phyloP scores from a whole-genome alignment of 2,888 invertebrate genomes.

The Axea sp. region DNA sequence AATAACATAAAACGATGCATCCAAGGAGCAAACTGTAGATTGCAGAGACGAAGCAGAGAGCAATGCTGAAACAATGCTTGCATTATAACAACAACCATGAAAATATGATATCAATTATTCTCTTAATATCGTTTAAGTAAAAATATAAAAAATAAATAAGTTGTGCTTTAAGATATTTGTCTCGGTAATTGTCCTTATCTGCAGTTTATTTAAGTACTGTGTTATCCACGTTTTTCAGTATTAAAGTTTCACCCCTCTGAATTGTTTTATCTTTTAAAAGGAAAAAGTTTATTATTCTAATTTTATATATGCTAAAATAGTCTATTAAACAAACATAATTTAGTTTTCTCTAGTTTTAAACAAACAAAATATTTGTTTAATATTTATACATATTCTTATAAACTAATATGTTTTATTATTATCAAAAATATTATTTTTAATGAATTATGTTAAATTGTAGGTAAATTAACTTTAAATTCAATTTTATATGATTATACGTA shows the following conservation, averaged over 20 bases:
- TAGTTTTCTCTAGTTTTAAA: too few relatives aligned
- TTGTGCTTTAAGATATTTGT: constrained; percentile 4
- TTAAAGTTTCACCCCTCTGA: constrained; percentile 1
- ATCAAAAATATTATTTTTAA: too few relatives aligned
- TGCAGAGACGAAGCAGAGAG: constrained; percentile 79
- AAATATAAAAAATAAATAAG: constrained; percentile 4
- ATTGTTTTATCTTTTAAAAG: not conserved
- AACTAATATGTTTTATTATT: too few relatives aligned
- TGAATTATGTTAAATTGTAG: too few relatives aligned
- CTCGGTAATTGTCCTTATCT: constrained; percentile 40
- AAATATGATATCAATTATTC: constrained; percentile 64
- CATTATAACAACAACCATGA: constrained; percentile 62
- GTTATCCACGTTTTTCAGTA: constrained; percentile 14
- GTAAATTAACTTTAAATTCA: too few relatives aligned
- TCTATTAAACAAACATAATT: too few relatives aligned
- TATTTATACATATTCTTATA: too few relatives aligned
- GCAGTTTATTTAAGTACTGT: constrained; percentile 17
- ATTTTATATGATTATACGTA: too few relatives aligned
- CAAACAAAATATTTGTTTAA: too few relatives aligned
- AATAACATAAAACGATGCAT: constrained; percentile 74
- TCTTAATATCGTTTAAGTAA: constrained; percentile 38
- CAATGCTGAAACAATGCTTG: constrained; percentile 77
- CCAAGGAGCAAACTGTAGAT: constrained; percentile 79
- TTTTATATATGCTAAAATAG: too few relatives aligned
- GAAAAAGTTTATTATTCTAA: too few relatives aligned